Evolutionary conservation across 1,140 invertebrate species (phyloP), one percentile per base, ranked within the genome.

Genomic region (Luehdorfia chinensis): DNA sequence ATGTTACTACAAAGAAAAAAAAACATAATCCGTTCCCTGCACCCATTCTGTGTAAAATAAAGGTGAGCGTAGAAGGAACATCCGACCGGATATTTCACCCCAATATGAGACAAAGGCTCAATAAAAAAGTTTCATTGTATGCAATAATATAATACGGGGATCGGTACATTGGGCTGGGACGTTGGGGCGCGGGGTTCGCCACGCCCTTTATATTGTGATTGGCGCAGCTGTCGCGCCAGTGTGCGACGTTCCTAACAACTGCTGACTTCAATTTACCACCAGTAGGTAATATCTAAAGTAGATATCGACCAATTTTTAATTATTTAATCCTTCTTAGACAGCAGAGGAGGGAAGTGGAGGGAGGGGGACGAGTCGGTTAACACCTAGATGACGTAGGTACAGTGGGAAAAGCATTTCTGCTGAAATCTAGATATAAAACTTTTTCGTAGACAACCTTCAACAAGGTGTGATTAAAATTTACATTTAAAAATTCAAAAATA

Each of bases 11-110:
- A 41, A 27, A 41, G 36, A 41, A 27, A 39, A 12, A 28, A 30
- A 43, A 14, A n/a, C 37, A 54, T 47, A 74, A 75, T 73, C 72
- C 70, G 62, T 72, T 67, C 66, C 41, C 60, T 56, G 70, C 39
- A 43, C 39, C 39, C 72, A 75, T 68, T 76, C 74, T 52, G 47
- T 14, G n/a, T n/a, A n/a, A 60, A 79, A 79, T 79, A 84, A 83
- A 75, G 70, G 74, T 68, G 75, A 83, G 67, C 65, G 59, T 60
- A 64, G 66, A 71, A 70, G 67, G 59, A 63, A 81, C 74, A 83
- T 85, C 80, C 80, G 80, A 77, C 78, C 78, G 80, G 78, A 84
- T 83, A 84, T 84, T 84, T 84, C 77, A 83, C 78, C 81, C 81
- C 57, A 75, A 67, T 72, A 64, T 70, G 68, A 70, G 68, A 71